Evolutionary conservation across 2,888 invertebrate genomes (phyloP).

Genomic region (Andrena hattorfiana): DNA sequence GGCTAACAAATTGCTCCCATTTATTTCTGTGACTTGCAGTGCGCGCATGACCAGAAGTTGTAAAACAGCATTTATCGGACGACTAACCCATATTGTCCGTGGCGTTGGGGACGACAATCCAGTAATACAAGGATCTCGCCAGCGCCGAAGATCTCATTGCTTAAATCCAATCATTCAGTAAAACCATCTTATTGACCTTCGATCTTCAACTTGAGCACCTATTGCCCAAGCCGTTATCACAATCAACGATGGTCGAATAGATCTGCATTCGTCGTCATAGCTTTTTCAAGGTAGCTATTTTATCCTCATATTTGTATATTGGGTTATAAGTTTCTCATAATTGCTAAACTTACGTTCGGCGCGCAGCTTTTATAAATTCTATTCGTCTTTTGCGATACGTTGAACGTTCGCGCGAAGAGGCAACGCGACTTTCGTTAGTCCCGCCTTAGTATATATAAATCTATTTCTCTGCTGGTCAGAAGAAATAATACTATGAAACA

Average conservation of each 20-base stretch:
- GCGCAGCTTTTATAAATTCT: constrained; percentile 45
- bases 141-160: constrained; percentile 82
- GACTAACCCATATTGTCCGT: constrained; percentile 85
- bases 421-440: constrained; percentile 28
- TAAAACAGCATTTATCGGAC: constrained; percentile 85
- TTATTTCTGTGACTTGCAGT: constrained; percentile 83
- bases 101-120: constrained; percentile 80
- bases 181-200: constrained; percentile 66
- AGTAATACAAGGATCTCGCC: constrained; percentile 80
- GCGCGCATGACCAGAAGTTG: constrained; percentile 84
- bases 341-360: constrained; percentile 19
- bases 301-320: constrained; percentile 32
- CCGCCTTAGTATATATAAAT: constrained; percentile 10
- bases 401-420: constrained; percentile 33
- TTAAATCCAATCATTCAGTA: constrained; percentile 83
- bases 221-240: constrained; percentile 62
- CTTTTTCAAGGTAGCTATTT: constrained; percentile 46
- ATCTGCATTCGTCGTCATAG: constrained; percentile 41
- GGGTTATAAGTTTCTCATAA: constrained; percentile 51
- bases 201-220: constrained; percentile 55
- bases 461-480: constrained; percentile 64
- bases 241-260: constrained; percentile 47
- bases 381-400: constrained; percentile 45
- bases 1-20: constrained; percentile 79
- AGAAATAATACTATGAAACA: constrained; percentile 29